A percentile compares a stretch with the other conserved stretches of the same genome.
phyloP scores from a whole-genome alignment of 2,113 vertebrate species.

The Canis aureus region DNA sequence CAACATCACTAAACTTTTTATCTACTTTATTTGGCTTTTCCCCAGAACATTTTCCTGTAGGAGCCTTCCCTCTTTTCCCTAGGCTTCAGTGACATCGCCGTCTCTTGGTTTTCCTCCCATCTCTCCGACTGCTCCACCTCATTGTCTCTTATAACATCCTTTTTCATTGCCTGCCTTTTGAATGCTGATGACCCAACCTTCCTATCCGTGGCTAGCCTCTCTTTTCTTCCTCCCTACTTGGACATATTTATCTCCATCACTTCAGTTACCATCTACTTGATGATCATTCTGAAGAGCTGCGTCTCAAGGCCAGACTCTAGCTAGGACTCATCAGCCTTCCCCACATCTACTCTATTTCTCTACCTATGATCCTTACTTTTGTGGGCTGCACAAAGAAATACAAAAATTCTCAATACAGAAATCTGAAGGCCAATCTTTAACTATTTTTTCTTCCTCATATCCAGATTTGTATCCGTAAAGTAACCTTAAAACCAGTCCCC shows the following conservation, averaged over 20 bases:
- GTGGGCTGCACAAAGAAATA: neutral
- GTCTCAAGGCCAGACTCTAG: neutral
- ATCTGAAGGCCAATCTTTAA: neutral
- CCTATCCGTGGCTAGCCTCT: neutral
- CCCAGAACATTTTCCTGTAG: neutral
- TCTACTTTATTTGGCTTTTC: neutral
- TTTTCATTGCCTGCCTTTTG: too few species aligned
- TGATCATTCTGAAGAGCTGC: neutral
- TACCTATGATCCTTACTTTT: neutral
- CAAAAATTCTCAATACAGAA: neutral
- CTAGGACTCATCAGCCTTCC: neutral
- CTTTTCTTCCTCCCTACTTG: neutral
- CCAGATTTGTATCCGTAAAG: neutral
- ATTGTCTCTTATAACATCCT: neutral
- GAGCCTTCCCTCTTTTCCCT: fast-evolving
- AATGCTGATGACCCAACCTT: neutral
- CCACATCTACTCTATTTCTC: neutral
- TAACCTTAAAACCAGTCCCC: neutral
- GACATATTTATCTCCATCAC: neutral
- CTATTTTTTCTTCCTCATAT: neutral
- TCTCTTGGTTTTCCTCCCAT: neutral
- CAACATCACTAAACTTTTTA: neutral
- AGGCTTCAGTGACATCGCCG: neutral
- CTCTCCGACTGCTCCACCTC: neutral
- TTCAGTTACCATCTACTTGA: neutral